Percentiles rank a stretch among this genome's conserved stretches.
Conservation (phyloP, 2,797 vertebrate species). For the Percopsis omiscomaycus region DNA sequence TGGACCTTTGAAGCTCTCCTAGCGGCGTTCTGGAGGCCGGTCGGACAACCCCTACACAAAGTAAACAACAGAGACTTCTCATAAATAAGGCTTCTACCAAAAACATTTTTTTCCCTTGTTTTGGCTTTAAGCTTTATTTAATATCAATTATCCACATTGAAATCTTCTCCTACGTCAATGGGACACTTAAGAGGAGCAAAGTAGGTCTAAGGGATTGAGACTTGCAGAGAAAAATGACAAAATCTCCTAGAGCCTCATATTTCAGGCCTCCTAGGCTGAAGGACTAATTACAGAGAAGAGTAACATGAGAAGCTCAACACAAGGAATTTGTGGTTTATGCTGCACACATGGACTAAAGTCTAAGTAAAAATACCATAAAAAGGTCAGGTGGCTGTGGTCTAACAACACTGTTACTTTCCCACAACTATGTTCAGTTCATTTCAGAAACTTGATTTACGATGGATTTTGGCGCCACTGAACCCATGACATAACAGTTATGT, state of each 20-base stretch:
- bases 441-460: neutral
- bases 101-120: constrained; percentile 10
- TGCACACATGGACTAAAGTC: constrained; percentile 3
- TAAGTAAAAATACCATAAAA: constrained; percentile 1
- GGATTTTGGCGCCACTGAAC: no score
- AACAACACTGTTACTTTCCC: constrained; percentile 3
- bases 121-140: constrained; percentile 24
- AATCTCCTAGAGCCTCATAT: constrained; percentile 39
- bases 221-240: constrained; percentile 23
- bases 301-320: constrained; percentile 14
- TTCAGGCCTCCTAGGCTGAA: constrained; percentile 34
- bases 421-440: neutral
- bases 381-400: constrained; percentile 2
- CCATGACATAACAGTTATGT: no score
- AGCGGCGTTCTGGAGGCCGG: constrained; percentile 80
- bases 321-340: constrained; percentile 14
- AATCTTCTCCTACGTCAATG: constrained; percentile 45
- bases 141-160: constrained; percentile 42
- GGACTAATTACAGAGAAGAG: constrained; percentile 41
- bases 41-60: constrained; percentile 79
- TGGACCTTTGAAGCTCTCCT: constrained; percentile 85
- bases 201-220: constrained; percentile 38
- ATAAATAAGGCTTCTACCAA: constrained; percentile 7
- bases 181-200: constrained; percentile 28
- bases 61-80: constrained; percentile 18